A percentile compares a stretch with the other conserved stretches of the same genome.
These are phyloP conservation scores for Miichthys miiuy DNA, from an alignment of 2,797 vertebrate species.

Conservation along the genomic window DNA sequence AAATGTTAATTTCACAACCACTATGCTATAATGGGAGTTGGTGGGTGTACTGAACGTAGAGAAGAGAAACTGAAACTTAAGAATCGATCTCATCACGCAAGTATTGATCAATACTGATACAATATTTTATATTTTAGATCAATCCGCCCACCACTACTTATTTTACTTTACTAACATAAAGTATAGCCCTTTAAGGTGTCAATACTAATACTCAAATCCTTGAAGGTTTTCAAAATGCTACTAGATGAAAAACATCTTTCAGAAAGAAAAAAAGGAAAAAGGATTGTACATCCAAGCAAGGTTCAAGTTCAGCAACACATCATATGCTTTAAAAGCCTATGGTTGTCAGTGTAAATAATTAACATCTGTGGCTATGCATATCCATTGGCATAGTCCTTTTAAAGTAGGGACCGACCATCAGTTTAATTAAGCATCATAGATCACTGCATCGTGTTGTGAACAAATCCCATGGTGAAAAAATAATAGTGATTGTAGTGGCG, in stretches of 20 bases:
- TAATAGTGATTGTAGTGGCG: not conserved
- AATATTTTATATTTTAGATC: too few relatives aligned
- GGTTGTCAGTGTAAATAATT: not conserved
- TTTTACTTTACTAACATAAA: too few relatives aligned
- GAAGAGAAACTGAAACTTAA: too few relatives aligned
- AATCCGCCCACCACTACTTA: too few relatives aligned
- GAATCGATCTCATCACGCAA: too few relatives aligned
- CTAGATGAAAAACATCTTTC: not conserved
- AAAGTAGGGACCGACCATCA: not conserved
- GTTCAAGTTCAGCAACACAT: not conserved
- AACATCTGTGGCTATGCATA: not conserved
- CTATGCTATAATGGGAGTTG: too few relatives aligned
- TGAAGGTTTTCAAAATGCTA: not conserved
- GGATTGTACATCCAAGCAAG: too few relatives aligned
- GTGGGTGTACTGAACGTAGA: too few relatives aligned
- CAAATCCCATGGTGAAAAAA: not conserved
- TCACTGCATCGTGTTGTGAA: not conserved
- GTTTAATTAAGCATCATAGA: not conserved
- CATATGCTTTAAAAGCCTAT: not conserved
- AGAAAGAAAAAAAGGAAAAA: not conserved
- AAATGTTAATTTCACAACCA: too few relatives aligned
- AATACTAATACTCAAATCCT: not conserved
- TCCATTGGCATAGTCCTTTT: not conserved
- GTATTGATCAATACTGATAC: too few relatives aligned
- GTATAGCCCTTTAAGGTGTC: not conserved